Percentiles rank a stretch among this genome's conserved stretches.
phyloP scores from a whole-genome alignment of 2,113 vertebrate species.

The Eulacestoma nigropectus region DNA sequence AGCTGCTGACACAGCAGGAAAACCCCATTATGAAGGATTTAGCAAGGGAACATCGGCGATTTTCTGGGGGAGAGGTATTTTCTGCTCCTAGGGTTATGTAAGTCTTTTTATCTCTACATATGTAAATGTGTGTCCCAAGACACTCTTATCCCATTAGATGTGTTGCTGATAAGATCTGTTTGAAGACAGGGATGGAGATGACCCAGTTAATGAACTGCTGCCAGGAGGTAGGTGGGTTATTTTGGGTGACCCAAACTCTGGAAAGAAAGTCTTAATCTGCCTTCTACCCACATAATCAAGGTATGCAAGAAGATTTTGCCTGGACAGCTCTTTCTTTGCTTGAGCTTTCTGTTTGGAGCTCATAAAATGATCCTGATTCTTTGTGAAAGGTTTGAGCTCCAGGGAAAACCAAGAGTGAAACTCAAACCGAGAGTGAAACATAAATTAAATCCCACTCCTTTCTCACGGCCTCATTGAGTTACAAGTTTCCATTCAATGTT shows the following conservation, averaged over 20 bases:
- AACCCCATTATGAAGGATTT: background rate
- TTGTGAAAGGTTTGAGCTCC: background rate
- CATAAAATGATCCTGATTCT: background rate
- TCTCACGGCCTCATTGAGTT: accelerated
- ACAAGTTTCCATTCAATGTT: background rate
- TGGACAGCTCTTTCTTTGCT: background rate
- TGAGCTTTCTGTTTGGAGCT: background rate
- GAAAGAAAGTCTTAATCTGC: background rate
- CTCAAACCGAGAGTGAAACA: background rate
- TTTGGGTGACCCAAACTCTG: background rate
- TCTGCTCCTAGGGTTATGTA: background rate
- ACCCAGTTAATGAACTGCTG: background rate
- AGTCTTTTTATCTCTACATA: background rate
- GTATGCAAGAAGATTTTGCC: background rate
- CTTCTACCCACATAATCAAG: background rate
- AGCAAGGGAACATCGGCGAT: background rate
- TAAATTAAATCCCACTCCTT: background rate
- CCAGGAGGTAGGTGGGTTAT: background rate
- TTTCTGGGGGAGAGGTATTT: background rate
- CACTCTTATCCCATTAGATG: background rate
- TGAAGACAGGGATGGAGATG: background rate
- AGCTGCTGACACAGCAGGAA: background rate
- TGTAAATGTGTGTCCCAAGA: background rate
- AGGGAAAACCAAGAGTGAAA: background rate
- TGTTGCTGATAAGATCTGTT: background rate